Evolutionary conservation across 2,113 vertebrate species (phyloP), one percentile per base, ranked within the genome.

Genomic region (Ceyx cyanopectus): DNA sequence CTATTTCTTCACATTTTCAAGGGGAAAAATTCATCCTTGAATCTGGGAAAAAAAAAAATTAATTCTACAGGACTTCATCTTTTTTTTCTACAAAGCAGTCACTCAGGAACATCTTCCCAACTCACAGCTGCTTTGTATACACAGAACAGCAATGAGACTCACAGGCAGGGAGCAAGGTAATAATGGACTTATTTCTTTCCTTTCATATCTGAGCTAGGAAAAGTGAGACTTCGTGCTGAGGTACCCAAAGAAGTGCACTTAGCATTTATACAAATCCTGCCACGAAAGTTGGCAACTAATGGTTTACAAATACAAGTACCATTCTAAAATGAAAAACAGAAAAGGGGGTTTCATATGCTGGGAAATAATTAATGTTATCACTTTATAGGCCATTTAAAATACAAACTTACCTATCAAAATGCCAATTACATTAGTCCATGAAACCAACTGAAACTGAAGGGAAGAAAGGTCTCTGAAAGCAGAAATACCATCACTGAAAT

Each of bases 381-480:
- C 24, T 56, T 54, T n/a, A n/a, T 63, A 26, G 27, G 29, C 29
- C 46, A 63, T 10, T 40, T 51, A 43, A 88, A 53, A 62, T 51
- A 78, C 9, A 65, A 60, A 5, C 41, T 79, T 23, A 50, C 19
- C 37, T 30, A 30, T n/a, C 73, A 76, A 72, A 10, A 76, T 16
- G 57, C 2, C 7, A 70, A 40, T n/a, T 18, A 50, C 20, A 30
- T 40, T 61, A 73, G 34, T n/a, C 17, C 30, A 57, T 29, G 37
- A 92, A 85, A 45, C 7, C 51, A 81, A 73, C 4, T 74, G 62
- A 70, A 87, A 61, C 8, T 26, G 40, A 46, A 81, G 79, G 48
- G 16, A 85, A 87, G 74, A 81, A 89, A 81, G 66, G 16, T 41
- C 17, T 91, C n/a, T 77, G 75, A 37, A 87, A 92, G 85, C 32